A percentile compares a stretch with the other conserved stretches of the same genome.
Conservation (phyloP, 2,113 vertebrate genomes). For the Xiphophorus couchianus region DNA sequence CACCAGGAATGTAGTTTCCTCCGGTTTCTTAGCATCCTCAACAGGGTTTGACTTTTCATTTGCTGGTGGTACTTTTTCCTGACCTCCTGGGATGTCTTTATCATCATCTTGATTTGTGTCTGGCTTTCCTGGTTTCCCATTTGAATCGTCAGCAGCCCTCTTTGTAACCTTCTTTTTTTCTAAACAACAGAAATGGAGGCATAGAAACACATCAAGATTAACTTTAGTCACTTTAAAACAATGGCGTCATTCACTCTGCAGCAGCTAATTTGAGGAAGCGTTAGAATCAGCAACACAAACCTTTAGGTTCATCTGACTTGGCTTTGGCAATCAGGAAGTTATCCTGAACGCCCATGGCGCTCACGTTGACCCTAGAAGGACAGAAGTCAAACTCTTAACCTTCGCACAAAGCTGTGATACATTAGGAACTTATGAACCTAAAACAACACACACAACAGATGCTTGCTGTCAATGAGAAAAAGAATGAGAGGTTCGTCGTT, state of each 20-base stretch:
- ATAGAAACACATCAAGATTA: not conserved
- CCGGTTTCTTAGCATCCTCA: not conserved
- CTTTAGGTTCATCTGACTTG: conserved; percentile 26
- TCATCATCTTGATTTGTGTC: too few relatives aligned
- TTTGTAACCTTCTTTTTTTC: conserved; percentile 47
- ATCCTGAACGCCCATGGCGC: conserved; percentile 67
- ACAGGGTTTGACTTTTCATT: not conserved
- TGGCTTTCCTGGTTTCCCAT: too few relatives aligned
- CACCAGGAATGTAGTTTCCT: conserved; percentile 20
- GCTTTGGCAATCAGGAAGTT: conserved; percentile 40
- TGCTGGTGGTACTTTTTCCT: not conserved
- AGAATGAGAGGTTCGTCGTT: conserved; percentile 74
- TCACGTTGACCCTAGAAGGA: conserved; percentile 71
- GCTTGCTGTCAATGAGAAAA: conserved; percentile 77
- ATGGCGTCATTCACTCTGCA: not conserved
- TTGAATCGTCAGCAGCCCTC: accelerated
- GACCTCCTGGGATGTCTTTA: too few relatives aligned
- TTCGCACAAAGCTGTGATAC: not conserved
- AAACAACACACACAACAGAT: conserved; percentile 72
- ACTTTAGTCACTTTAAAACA: not conserved
- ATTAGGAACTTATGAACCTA: not conserved
- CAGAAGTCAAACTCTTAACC: conserved; percentile 1
- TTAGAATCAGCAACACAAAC: conserved; percentile 43
- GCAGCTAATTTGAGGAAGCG: not conserved
- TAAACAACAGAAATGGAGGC: conserved; percentile 12